A percentile compares a stretch with the other conserved stretches of the same genome.
These are phyloP conservation scores for Aythya baeri DNA, from an alignment of 2,113 vertebrate genomes.

Conservation along the genomic window DNA sequence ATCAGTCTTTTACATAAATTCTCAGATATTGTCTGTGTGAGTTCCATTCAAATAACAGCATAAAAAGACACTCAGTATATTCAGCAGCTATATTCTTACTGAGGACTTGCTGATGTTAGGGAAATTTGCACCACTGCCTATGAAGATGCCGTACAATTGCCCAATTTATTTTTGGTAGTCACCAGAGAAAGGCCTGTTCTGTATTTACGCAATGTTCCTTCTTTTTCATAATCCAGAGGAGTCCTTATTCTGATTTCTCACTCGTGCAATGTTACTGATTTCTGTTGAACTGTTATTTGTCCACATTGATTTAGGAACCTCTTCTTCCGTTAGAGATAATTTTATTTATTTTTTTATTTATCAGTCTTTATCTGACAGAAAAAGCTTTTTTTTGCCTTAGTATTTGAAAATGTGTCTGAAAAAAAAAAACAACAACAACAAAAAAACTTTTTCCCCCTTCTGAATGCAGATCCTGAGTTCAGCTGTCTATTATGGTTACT, in stretches of 20 bases:
- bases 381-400: neutral
- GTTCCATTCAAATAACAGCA: slow-evolving; percentile 57
- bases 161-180: slow-evolving; percentile 54
- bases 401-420: neutral
- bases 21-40: slow-evolving; percentile 59
- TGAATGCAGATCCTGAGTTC: neutral
- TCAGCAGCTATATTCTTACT: slow-evolving; percentile 58
- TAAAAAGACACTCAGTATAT: slow-evolving; percentile 47
- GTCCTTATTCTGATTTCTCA: neutral
- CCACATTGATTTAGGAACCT: neutral
- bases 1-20: slow-evolving; percentile 66
- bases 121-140: slow-evolving; percentile 43
- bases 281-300: neutral
- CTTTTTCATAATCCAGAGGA: neutral
- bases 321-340: neutral
- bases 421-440: neutral
- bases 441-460: neutral
- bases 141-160: neutral
- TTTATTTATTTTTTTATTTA: neutral
- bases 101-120: slow-evolving; percentile 63
- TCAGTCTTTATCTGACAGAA: neutral
- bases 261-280: neutral
- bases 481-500: neutral
- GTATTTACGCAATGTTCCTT: neutral
- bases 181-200: neutral